A percentile compares a stretch with the other conserved stretches of the same genome.
phyloP scores from a whole-genome alignment of 2,888 invertebrate genomes.

The Oscheius onirici region DNA sequence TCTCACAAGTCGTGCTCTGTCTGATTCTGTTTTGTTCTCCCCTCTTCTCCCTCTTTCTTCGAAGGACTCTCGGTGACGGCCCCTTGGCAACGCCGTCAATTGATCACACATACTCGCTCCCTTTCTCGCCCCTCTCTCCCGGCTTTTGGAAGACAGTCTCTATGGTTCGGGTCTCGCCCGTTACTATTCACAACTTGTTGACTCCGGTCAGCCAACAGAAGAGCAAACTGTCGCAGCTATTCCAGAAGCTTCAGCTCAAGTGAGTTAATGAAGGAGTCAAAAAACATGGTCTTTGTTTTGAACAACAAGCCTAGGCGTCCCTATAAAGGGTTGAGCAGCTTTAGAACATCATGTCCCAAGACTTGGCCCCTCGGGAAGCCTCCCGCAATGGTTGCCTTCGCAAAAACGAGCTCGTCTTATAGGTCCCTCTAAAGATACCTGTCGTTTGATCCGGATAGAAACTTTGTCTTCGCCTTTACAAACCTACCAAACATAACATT shows the following conservation, averaged over 20 bases:
- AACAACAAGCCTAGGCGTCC: not conserved
- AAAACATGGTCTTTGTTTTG: not conserved
- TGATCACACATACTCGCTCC: not conserved
- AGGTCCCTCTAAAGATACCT: too few relatives aligned
- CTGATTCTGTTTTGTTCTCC: too few relatives aligned
- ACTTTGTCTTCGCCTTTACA: too few relatives aligned
- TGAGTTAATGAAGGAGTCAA: not conserved
- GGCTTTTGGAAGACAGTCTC: not conserved
- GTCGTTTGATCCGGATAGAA: too few relatives aligned
- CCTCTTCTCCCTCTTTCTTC: too few relatives aligned
- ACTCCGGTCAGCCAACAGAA: constrained; percentile 1
- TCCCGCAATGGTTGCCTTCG: too few relatives aligned
- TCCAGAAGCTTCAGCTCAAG: constrained; percentile 1
- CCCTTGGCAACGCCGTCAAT: not conserved
- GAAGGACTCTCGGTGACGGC: not conserved
- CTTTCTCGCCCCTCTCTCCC: not conserved
- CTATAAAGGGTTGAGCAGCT: too few relatives aligned
- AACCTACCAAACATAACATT: too few relatives aligned
- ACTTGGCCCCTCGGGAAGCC: too few relatives aligned
- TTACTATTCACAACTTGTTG: not conserved
- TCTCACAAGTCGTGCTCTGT: too few relatives aligned
- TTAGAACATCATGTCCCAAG: too few relatives aligned
- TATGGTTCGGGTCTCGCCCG: constrained; percentile 1
- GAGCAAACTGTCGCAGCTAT: constrained; percentile 2
- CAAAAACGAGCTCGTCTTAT: too few relatives aligned